These are phyloP conservation scores for Lasioglossum marginatum DNA, from an alignment of 2,888 invertebrate species.

Conservation along the genomic window DNA sequence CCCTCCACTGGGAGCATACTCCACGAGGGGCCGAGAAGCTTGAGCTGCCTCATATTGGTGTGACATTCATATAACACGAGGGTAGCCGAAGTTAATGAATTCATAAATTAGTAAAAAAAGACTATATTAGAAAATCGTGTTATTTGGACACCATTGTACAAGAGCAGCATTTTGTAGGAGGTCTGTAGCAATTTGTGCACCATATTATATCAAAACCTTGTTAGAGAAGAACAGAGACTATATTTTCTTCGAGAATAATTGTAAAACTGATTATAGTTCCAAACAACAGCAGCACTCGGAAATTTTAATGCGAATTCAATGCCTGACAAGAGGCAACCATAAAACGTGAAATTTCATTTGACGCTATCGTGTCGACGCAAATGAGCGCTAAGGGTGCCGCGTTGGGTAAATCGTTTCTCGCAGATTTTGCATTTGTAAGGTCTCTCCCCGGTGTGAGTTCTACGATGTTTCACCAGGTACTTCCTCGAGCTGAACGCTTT, in stretches of 20 bases:
- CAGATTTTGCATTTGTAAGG: slow-evolving; percentile 80
- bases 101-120: too few relatives aligned
- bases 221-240: not conserved
- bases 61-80: too few relatives aligned
- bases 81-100: too few relatives aligned
- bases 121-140: too few relatives aligned
- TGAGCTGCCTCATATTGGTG: too few relatives aligned
- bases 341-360: slow-evolving; percentile 23
- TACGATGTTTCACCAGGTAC: slow-evolving; percentile 75
- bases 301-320: too few relatives aligned
- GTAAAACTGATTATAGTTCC: not conserved
- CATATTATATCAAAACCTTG: not conserved
- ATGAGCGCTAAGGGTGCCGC: slow-evolving; percentile 80
- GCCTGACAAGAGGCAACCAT: too few relatives aligned
- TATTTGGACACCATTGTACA: too few relatives aligned
- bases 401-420: slow-evolving; percentile 80
- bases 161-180: too few relatives aligned
- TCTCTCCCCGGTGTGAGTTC: slow-evolving; percentile 77
- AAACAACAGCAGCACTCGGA: too few relatives aligned
- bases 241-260: not conserved
- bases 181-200: not conserved
- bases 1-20: too few relatives aligned
- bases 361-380: slow-evolving; percentile 67
- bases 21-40: too few relatives aligned
- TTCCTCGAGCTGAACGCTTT: slow-evolving; percentile 75